Evolutionary conservation across 2,888 invertebrate species (phyloP).

Genomic region (Brachylomia viminalis): DNA sequence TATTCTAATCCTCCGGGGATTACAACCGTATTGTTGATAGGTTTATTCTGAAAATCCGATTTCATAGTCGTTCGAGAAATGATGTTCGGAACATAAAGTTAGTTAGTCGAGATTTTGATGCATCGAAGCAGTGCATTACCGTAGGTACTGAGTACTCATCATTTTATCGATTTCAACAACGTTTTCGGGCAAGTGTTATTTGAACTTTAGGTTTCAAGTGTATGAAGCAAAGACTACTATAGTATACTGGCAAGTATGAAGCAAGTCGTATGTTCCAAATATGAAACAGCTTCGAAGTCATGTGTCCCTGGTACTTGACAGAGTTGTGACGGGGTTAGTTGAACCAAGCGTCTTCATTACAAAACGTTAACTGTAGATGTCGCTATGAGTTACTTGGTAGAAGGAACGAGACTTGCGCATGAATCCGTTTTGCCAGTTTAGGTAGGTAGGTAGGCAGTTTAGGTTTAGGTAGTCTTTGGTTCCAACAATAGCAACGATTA

Average conservation of each 20-base stretch:
- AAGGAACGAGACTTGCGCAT: background rate
- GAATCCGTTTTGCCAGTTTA: too few relatives aligned
- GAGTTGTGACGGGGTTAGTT: constrained; percentile 17
- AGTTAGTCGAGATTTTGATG: background rate
- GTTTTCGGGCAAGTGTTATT: background rate
- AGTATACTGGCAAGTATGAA: too few relatives aligned
- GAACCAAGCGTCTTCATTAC: background rate
- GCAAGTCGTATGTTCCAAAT: background rate
- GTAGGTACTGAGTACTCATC: too few relatives aligned
- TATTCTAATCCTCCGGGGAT: too few relatives aligned
- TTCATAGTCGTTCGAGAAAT: background rate
- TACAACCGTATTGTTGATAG: background rate
- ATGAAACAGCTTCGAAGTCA: background rate
- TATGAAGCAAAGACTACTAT: too few relatives aligned
- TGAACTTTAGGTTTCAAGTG: background rate
- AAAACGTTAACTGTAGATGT: background rate
- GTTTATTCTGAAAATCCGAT: background rate
- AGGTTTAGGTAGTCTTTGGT: too few relatives aligned
- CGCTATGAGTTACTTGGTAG: background rate
- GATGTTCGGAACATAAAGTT: background rate
- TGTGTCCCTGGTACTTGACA: constrained; percentile 14
- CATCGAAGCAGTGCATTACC: background rate
- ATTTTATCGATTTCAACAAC: background rate
- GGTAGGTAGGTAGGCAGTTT: too few relatives aligned
- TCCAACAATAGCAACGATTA: too few relatives aligned